Conservation (phyloP, 2,888 invertebrate species). For the Salticus scenicus region DNA sequence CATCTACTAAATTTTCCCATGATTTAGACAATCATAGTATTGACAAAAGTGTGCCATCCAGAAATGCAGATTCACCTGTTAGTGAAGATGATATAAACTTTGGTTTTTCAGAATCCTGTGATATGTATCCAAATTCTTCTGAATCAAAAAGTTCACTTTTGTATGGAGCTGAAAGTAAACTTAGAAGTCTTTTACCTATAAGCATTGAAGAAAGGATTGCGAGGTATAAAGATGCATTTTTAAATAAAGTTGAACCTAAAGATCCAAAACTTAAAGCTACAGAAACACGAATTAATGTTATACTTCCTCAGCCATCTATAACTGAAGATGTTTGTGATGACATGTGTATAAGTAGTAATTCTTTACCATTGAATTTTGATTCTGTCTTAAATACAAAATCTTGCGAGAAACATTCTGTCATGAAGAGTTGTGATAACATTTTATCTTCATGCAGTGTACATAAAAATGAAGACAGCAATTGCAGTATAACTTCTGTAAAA, state of each 20-base stretch:
- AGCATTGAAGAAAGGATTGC: conserved; percentile 64
- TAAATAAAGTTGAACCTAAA: conserved; percentile 38
- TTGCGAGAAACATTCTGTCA: conserved; percentile 11
- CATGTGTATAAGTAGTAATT: neutral
- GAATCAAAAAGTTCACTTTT: conserved; percentile 46
- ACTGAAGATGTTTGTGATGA: conserved; percentile 22
- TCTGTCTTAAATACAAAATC: conserved; percentile 19
- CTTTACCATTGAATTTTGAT: conserved; percentile 12
- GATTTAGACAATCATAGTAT: conserved; percentile 42
- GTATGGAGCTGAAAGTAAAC: conserved; percentile 60
- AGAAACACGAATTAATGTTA: conserved; percentile 66
- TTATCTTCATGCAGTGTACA: conserved; percentile 19
- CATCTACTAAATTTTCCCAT: conserved; percentile 54
- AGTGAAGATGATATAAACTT: conserved; percentile 51
- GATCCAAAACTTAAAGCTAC: conserved; percentile 39
- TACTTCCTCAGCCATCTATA: conserved; percentile 56
- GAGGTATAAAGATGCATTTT: conserved; percentile 63
- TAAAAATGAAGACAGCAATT: conserved; percentile 37
- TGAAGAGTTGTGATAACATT: conserved; percentile 16
- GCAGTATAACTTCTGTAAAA: conserved; percentile 60
- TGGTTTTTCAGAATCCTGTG: conserved; percentile 35
- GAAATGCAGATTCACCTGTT: conserved; percentile 46
- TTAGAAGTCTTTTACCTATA: conserved; percentile 63
- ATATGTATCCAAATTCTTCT: conserved; percentile 18
- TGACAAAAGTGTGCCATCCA: conserved; percentile 25